phyloP scores from a whole-genome alignment of 2,797 vertebrate species.

The Synanceia verrucosa region DNA sequence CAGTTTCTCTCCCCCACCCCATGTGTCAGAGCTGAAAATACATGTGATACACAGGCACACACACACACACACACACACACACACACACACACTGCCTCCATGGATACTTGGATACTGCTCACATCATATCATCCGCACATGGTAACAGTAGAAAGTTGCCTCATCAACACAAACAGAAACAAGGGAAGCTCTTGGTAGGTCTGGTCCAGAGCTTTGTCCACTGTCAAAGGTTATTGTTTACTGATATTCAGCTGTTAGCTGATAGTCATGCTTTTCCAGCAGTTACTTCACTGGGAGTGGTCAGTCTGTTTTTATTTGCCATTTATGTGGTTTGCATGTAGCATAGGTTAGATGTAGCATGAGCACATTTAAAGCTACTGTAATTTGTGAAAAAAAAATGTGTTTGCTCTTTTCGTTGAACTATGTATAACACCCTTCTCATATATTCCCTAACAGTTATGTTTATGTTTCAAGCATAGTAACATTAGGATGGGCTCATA shows the following conservation, averaged over 20 bases:
- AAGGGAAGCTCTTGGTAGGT: neutral
- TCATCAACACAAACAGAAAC: conserved; percentile 24
- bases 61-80: conserved; percentile 13
- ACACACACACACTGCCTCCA: conserved; percentile 22
- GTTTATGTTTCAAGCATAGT: neutral
- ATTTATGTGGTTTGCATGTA: neutral
- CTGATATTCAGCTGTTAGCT: neutral
- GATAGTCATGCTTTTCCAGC: neutral
- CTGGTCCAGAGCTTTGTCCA: neutral
- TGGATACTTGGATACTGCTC: conserved; percentile 60
- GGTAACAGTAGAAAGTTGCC: conserved; percentile 38
- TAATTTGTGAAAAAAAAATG: too few relatives aligned
- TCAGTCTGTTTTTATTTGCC: neutral
- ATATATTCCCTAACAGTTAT: too few relatives aligned
- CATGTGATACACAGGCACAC: conserved; percentile 24
- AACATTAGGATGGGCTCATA: neutral
- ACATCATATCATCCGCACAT: conserved; percentile 50
- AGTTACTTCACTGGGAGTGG: neutral
- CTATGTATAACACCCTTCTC: too few relatives aligned
- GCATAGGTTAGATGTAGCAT: neutral
- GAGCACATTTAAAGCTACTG: neutral
- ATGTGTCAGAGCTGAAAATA: conserved; percentile 67
- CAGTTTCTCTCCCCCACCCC: conserved; percentile 62
- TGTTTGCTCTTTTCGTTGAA: too few relatives aligned
- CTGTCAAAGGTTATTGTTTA: neutral